Percentiles rank a stretch among this genome's conserved stretches.
Evolutionary conservation across 2,888 invertebrate genomes (phyloP).

Genomic region (Synergus umbraculus): DNA sequence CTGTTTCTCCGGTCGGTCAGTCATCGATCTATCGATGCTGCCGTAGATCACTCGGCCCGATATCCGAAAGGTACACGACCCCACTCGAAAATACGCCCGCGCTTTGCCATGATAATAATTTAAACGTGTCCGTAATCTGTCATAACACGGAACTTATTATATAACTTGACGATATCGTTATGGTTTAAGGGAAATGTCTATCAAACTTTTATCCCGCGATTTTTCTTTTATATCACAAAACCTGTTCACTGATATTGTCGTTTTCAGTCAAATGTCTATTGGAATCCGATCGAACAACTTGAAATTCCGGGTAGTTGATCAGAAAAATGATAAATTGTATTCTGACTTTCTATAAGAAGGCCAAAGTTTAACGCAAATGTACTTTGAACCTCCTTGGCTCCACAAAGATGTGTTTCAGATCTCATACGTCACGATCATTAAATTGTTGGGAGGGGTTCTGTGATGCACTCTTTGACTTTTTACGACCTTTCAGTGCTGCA

Average conservation of each 20-base stretch:
- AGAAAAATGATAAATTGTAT: not conserved
- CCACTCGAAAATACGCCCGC: slow-evolving; percentile 55
- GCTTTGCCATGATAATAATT: slow-evolving; percentile 64
- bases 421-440: slow-evolving; percentile 29
- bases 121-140: slow-evolving; percentile 17
- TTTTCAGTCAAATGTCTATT: slow-evolving; percentile 6
- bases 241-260: not conserved
- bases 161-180: slow-evolving; percentile 68
- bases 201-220: not conserved
- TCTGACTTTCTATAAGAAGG: not conserved
- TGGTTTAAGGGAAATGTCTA: slow-evolving; percentile 52
- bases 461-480: slow-evolving; percentile 25
- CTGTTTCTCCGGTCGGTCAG: slow-evolving; percentile 70
- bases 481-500: slow-evolving; percentile 26
- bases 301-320: too few species aligned
- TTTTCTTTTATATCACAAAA: slow-evolving; percentile 1
- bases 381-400: not conserved
- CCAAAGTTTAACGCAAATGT: not conserved
- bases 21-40: slow-evolving; percentile 72
- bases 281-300: not conserved
- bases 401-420: slow-evolving; percentile 1
- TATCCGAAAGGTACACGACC: slow-evolving; percentile 54
- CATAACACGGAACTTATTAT: slow-evolving; percentile 50
- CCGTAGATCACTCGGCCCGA: slow-evolving; percentile 68
- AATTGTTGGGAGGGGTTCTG: slow-evolving; percentile 3